These are phyloP conservation scores for Parus major DNA, from an alignment of 2,113 vertebrate species.

Conservation along the genomic window DNA sequence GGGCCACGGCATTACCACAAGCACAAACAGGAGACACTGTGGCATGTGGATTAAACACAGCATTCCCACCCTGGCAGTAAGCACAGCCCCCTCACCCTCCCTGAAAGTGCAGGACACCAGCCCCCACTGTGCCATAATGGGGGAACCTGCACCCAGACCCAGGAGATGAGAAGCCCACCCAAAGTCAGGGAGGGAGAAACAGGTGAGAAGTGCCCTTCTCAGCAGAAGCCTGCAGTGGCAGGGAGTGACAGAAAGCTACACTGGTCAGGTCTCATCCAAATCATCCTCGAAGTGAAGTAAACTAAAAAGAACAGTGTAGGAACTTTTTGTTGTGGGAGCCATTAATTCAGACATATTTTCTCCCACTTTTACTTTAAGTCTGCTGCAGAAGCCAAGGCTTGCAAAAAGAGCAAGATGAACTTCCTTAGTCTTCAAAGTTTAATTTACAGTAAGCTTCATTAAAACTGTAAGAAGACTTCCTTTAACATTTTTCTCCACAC, in stretches of 20 bases:
- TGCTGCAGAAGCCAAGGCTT: background rate
- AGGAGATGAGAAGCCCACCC: background rate
- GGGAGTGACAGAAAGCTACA: background rate
- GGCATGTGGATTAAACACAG: background rate
- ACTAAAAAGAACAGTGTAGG: background rate
- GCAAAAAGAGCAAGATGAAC: background rate
- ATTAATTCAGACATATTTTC: background rate
- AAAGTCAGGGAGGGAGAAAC: fast-evolving
- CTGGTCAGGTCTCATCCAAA: background rate
- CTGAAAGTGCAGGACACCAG: fast-evolving
- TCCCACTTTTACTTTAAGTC: background rate
- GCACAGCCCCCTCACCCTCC: background rate
- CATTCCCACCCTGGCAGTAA: background rate
- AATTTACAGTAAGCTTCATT: background rate
- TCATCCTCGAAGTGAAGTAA: background rate
- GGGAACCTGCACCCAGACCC: background rate
- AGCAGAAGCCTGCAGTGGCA: background rate
- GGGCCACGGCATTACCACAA: fast-evolving
- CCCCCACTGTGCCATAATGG: background rate
- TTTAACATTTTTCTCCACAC: background rate
- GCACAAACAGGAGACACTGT: background rate
- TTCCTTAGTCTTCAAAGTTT: background rate
- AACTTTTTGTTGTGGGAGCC: background rate
- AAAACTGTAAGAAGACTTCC: background rate
- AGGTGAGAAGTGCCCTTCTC: background rate